Evolutionary conservation across 2,888 invertebrate genomes (phyloP).

Genomic region (Lacanobia wlatinum): DNA sequence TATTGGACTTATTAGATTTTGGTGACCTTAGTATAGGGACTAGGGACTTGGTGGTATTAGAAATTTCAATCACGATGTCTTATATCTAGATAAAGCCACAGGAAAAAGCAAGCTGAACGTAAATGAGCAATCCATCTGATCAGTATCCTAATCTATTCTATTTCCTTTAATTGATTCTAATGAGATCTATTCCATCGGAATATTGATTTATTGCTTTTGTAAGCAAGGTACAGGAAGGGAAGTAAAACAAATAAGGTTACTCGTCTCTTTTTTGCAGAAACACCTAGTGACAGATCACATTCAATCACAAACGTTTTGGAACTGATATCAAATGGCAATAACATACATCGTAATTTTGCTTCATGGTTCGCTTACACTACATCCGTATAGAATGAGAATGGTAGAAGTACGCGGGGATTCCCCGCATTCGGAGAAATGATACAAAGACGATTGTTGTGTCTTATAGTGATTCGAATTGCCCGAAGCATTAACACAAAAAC

Average conservation of each 20-base stretch:
- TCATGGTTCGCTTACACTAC: slow-evolving; percentile 11
- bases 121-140: no score
- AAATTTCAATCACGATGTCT: no score
- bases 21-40: no score
- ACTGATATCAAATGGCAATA: slow-evolving; percentile 1
- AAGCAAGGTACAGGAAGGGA: slow-evolving; percentile 17
- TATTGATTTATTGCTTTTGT: slow-evolving; percentile 42
- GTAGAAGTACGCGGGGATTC: slow-evolving; percentile 26
- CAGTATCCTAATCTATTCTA: slow-evolving; percentile 35
- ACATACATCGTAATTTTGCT: neutral
- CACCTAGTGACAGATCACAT: neutral
- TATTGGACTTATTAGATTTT: no score
- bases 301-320: slow-evolving; percentile 8
- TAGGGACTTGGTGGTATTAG: no score
- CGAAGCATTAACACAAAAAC: slow-evolving; percentile 7
- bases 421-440: slow-evolving; percentile 41
- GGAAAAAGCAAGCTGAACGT: no score
- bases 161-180: slow-evolving; percentile 57
- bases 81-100: no score
- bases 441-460: slow-evolving; percentile 32
- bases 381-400: slow-evolving; percentile 14
- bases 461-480: slow-evolving; percentile 3
- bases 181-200: slow-evolving; percentile 48
- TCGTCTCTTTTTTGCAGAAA: neutral
- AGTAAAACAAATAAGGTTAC: neutral